Base-by-base conservation (phyloP, 1,140 invertebrate genomes). In the Ylistrum balloti region DNA sequence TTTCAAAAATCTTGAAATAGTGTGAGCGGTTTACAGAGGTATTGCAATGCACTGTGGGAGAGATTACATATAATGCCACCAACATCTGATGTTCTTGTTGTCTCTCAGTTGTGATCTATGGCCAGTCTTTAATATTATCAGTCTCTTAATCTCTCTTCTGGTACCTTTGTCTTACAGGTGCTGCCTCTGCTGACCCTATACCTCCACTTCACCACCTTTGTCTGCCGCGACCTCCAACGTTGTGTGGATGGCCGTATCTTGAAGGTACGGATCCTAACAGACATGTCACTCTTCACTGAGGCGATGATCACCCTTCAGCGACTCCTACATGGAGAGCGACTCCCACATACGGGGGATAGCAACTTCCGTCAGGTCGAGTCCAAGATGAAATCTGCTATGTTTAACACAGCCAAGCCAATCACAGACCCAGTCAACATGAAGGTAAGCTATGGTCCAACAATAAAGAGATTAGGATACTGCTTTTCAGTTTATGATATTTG, bases 201-300 rank as follows among this genome's bases (percentile, higher is more conserved):
- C 87, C 94, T 95, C 86, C 96, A 96, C 91, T 95, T 96, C 86
- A 94, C 95, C 5, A 95, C 94, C 15, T 95, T 94, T 93, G 93
- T 96, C 33, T 95, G 95, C 87, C 94, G 96, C 85, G 96, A 96
- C 91, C 91, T 96, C 5, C 94, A 96, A 90, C 92, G 95, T 86
- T 91, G 94, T 28, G 96, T 96, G n/a, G 94, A 96, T 88, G 94
- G 95, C 22, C 93, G 96, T 28, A 95, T 96, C 28, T 93, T 96
- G 34, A 96, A 95, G 89, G 93, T 95, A 0, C 93, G 95, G 13
- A 94, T 95, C 1, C 93, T 96, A 22, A 95, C 95, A 32, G 95
- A 96, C 87, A 92, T 96, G 15, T 91, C 93, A 20, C 91, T 96
- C 34, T 96, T 94, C 90, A 91, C 92, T 33, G 95, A 96, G 91